These are phyloP conservation scores for Mus musculus DNA, from an alignment of 2,113 vertebrate genomes.

Conservation along the genomic window GRCm39 chr1:152591501-152592000, in stretches of 20 bases:
- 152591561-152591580: not conserved
- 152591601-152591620: not conserved
- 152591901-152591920: not conserved
- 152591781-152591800: not conserved
- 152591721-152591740: not conserved
- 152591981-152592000: not conserved
- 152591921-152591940: not conserved
- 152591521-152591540: not conserved
- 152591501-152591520: not conserved
- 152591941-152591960: not conserved
- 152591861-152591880: not conserved
- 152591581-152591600: not conserved
- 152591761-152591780: not conserved
- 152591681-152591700: not conserved
- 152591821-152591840: not conserved
- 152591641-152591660: not conserved
- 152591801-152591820: not conserved
- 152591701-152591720: not conserved
- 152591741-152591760: not conserved
- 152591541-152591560: too few relatives aligned
- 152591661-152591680: not conserved
- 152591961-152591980: not conserved
- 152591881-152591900: not conserved
- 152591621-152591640: constrained; percentile 9
- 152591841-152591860: not conserved